These are phyloP conservation scores for Lepisosteus oculatus DNA, from an alignment of 2,113 vertebrate species.

Conservation along the genomic window DNA sequence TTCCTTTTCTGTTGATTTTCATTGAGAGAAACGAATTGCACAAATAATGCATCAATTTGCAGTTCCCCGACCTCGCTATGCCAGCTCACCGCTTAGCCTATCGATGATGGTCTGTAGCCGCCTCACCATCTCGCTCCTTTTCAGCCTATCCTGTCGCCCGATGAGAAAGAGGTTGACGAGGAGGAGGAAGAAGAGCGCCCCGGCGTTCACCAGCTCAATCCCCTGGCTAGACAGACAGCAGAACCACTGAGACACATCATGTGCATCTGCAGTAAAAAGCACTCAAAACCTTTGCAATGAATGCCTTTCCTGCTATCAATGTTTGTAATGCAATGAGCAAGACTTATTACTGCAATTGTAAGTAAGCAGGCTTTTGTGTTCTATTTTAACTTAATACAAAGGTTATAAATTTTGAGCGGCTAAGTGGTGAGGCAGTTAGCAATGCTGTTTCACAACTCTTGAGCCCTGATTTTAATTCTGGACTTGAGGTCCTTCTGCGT, in stretches of 20 bases:
- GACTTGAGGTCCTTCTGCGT: no score
- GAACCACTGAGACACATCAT: neutral
- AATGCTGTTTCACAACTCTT: no score
- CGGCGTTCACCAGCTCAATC: conserved; percentile 83
- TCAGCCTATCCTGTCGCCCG: conserved; percentile 81
- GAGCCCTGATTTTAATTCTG: no score
- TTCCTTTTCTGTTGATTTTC: no score
- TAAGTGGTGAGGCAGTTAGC: no score
- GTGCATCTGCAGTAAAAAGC: neutral
- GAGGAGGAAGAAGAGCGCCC: conserved; percentile 81
- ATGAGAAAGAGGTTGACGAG: conserved; percentile 84
- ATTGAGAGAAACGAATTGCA: neutral
- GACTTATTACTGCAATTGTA: no score
- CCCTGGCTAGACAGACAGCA: conserved; percentile 70
- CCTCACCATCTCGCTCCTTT: conserved; percentile 79
- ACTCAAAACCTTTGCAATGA: neutral
- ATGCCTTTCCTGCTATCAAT: no score
- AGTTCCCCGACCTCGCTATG: neutral
- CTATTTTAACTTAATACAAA: no score
- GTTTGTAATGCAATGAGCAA: no score
- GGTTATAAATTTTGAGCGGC: no score
- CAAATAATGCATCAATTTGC: neutral
- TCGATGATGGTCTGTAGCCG: conserved; percentile 81
- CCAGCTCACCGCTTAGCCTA: conserved; percentile 79
- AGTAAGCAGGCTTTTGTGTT: no score